Conservation (phyloP, 2,797 vertebrate species). For the Ammospiza maritima region DNA sequence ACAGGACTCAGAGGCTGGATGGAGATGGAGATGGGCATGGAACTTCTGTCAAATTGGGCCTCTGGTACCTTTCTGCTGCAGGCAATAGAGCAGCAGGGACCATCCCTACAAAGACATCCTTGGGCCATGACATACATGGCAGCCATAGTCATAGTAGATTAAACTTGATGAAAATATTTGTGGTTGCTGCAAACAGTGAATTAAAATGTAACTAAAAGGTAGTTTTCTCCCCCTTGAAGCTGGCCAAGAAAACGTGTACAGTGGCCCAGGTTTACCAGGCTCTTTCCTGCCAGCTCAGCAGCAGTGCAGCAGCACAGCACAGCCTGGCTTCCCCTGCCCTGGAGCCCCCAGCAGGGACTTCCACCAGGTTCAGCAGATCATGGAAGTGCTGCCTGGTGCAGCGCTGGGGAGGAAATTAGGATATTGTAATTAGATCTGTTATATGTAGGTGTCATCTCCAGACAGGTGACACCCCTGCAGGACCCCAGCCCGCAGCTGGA, state of each 20-base stretch:
- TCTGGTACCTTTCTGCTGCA: neutral
- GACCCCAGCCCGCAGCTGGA: neutral
- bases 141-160: neutral
- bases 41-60: neutral
- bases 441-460: neutral
- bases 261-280: neutral
- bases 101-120: neutral
- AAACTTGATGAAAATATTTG: neutral
- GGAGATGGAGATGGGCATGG: neutral
- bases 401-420: neutral
- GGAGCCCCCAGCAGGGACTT: accelerated
- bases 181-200: neutral
- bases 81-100: neutral
- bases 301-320: neutral
- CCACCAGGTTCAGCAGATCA: neutral
- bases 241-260: neutral
- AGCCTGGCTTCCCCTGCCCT: accelerated
- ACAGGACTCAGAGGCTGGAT: accelerated
- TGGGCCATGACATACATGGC: accelerated
- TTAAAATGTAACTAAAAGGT: neutral
- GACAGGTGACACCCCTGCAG: neutral
- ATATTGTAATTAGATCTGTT: neutral
- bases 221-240: neutral
- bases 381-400: accelerated
- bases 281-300: neutral